phyloP scores from a whole-genome alignment of 2,797 vertebrate species.

The Spinus pinus region DNA sequence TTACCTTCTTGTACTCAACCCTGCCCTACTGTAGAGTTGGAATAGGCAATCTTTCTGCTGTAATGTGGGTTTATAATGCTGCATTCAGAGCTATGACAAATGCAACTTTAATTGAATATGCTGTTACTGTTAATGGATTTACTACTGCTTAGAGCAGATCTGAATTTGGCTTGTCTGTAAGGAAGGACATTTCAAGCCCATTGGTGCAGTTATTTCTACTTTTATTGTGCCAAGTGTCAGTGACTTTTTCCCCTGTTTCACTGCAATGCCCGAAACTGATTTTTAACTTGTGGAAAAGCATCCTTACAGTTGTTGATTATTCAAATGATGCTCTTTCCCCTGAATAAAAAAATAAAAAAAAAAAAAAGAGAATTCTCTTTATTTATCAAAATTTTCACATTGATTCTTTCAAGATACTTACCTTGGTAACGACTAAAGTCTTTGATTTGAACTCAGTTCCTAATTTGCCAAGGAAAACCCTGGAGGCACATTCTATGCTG shows the following conservation, averaged over 20 bases:
- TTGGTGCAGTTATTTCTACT: neutral
- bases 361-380: neutral
- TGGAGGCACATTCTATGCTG: neutral
- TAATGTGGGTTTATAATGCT: neutral
- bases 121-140: constrained; percentile 22
- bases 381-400: neutral
- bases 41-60: neutral
- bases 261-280: neutral
- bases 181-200: neutral
- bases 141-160: neutral
- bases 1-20: neutral
- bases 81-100: constrained; percentile 1
- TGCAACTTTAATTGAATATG: constrained; percentile 28
- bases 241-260: neutral
- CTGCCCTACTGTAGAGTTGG: neutral
- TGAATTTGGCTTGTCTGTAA: neutral
- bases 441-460: neutral
- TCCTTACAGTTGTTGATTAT: neutral
- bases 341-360: neutral
- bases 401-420: neutral
- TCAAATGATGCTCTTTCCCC: neutral
- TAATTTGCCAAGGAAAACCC: neutral
- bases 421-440: neutral
- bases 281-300: neutral
- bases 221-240: neutral